Percentiles rank a stretch among this genome's conserved stretches.
Evolutionary conservation across 2,113 vertebrate genomes (phyloP).

Genomic region (Narcine bancroftii): DNA sequence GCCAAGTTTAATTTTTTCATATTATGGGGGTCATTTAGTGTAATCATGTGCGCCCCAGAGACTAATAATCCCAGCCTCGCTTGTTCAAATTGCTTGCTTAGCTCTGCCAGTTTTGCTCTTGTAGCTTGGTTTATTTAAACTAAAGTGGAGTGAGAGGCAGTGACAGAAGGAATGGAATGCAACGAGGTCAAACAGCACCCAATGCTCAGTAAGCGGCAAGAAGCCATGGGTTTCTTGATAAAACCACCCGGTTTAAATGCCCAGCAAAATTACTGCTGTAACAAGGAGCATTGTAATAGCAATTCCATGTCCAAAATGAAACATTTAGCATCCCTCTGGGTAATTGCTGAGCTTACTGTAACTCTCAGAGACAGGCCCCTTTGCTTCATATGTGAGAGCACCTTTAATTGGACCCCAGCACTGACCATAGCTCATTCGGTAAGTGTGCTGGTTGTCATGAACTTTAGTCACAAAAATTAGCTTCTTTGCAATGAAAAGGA

Average conservation of each 20-base stretch:
- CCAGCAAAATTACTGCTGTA: neutral
- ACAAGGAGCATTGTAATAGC: neutral
- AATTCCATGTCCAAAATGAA: neutral
- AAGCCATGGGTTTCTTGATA: neutral
- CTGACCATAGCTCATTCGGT: neutral
- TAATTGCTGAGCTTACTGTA: neutral
- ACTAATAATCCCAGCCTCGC: conserved; percentile 26
- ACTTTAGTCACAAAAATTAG: neutral
- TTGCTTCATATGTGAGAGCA: too few relatives aligned
- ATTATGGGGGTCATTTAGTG: conserved; percentile 31
- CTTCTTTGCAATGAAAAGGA: neutral
- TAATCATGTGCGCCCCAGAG: conserved; percentile 9
- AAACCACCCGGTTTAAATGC: neutral
- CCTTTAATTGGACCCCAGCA: neutral
- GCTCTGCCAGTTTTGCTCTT: neutral
- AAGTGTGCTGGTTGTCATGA: neutral
- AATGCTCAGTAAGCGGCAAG: neutral
- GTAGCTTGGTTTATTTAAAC: neutral
- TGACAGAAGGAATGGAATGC: neutral
- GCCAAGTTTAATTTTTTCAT: conserved; percentile 26
- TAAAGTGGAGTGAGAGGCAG: conserved; percentile 7
- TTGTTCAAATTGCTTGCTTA: neutral
- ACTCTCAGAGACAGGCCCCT: neutral
- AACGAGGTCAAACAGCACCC: neutral
- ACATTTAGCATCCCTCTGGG: neutral